phyloP scores from a whole-genome alignment of 2,797 vertebrate species.

The Epinephelus malabaricus region DNA sequence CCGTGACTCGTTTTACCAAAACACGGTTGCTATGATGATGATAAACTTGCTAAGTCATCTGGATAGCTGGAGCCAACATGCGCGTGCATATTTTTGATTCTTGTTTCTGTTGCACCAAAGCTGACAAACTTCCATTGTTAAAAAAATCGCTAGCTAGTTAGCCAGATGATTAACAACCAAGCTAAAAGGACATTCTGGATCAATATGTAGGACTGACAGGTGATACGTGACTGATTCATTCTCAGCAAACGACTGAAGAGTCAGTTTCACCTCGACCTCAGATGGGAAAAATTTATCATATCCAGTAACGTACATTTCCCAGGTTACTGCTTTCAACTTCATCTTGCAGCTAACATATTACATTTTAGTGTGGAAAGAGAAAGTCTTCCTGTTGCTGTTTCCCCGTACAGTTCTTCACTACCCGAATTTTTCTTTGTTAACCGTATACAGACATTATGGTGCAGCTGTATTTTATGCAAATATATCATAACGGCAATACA shows the following conservation, averaged over 20 bases:
- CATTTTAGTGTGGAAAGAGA: constrained; percentile 5
- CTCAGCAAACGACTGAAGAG: neutral
- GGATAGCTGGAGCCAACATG: too few relatives aligned
- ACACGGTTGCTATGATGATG: too few relatives aligned
- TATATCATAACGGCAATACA: constrained; percentile 49
- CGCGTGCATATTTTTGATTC: too few relatives aligned
- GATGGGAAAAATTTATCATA: neutral
- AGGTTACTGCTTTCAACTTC: neutral
- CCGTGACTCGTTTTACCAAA: too few relatives aligned
- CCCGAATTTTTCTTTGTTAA: constrained; percentile 5
- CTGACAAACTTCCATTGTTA: neutral
- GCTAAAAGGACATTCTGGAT: constrained; percentile 2
- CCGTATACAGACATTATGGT: constrained; percentile 5
- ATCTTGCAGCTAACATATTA: neutral
- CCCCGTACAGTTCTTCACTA: neutral
- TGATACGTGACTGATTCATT: neutral
- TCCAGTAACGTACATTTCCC: neutral
- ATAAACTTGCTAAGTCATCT: too few relatives aligned
- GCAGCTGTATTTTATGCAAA: constrained; percentile 62
- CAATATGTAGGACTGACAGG: neutral
- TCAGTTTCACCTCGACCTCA: neutral
- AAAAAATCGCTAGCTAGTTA: neutral
- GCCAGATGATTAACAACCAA: neutral
- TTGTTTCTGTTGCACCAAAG: too few relatives aligned
- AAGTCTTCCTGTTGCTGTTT: neutral